Conservation (phyloP, 2,888 invertebrate species). For the Dusona sp. region DNA sequence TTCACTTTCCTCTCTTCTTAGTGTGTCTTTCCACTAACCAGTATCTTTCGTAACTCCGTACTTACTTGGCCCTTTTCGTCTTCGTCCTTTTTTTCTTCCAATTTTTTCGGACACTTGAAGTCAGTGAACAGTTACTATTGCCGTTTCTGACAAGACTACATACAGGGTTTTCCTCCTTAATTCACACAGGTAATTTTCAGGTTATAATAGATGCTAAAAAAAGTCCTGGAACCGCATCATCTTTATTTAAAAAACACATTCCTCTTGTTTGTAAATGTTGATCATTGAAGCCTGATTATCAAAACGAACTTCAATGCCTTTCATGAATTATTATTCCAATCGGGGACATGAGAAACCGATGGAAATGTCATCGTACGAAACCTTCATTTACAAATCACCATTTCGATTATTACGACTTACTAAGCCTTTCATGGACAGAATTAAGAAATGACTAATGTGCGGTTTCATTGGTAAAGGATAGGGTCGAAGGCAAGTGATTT, state of each 20-base stretch:
- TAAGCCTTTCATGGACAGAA: background rate
- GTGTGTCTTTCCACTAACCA: slow-evolving; percentile 49
- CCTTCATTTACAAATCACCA: background rate
- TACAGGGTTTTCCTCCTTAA: background rate
- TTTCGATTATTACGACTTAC: background rate
- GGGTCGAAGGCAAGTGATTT: slow-evolving; percentile 8
- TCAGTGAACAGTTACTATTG: background rate
- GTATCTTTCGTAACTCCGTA: slow-evolving; percentile 55
- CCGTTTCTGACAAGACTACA: too few species aligned
- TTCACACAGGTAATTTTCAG: too few species aligned
- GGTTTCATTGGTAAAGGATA: background rate
- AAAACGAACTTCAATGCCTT: too few species aligned
- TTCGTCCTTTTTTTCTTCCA: background rate
- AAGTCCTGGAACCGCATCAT: background rate
- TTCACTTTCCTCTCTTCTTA: slow-evolving; percentile 43
- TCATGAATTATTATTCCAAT: too few species aligned
- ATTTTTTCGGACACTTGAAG: slow-evolving; percentile 2
- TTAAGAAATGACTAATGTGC: background rate
- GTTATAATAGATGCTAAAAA: background rate
- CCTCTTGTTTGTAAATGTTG: background rate
- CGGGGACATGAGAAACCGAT: background rate
- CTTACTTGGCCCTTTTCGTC: slow-evolving; percentile 45
- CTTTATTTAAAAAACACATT: background rate
- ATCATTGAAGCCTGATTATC: background rate
- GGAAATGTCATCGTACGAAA: background rate